phyloP scores from a whole-genome alignment of 2,888 invertebrate genomes.

The Eledona agricola region DNA sequence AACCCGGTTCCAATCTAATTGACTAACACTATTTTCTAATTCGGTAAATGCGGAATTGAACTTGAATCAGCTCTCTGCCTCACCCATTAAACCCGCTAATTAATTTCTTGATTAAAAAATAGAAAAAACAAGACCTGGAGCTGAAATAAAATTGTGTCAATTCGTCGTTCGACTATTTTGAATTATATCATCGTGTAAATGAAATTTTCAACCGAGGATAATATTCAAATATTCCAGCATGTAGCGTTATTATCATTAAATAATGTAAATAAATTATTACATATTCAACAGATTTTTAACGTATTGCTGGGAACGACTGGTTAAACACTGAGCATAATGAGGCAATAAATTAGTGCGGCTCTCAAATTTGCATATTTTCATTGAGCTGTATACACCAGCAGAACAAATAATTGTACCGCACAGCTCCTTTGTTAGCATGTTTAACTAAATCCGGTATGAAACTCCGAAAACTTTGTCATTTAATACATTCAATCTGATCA shows the following conservation, averaged over 20 bases:
- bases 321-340: constrained; percentile 21
- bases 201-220: no score
- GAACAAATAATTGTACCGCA: neutral
- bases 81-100: neutral
- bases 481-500: constrained; percentile 24
- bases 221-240: constrained; percentile 12
- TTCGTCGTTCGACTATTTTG: no score
- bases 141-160: no score
- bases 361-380: constrained; percentile 19
- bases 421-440: no score
- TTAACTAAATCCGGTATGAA: constrained; percentile 21
- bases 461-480: constrained; percentile 22
- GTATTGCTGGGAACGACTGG: constrained; percentile 16
- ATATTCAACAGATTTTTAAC: constrained; percentile 19
- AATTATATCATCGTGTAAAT: no score
- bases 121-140: no score
- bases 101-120: constrained; percentile 10
- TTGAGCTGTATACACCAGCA: constrained; percentile 1
- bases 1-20: constrained; percentile 23
- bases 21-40: constrained; percentile 30
- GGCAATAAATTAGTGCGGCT: constrained; percentile 16
- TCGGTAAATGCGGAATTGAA: constrained; percentile 11
- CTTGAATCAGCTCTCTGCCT: no score
- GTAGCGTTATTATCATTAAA: constrained; percentile 16
- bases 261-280: constrained; percentile 23